Percentiles rank a stretch among this genome's conserved stretches.
phyloP scores from a whole-genome alignment of 1,140 invertebrate species.

The Monomorium pharaonis region DNA sequence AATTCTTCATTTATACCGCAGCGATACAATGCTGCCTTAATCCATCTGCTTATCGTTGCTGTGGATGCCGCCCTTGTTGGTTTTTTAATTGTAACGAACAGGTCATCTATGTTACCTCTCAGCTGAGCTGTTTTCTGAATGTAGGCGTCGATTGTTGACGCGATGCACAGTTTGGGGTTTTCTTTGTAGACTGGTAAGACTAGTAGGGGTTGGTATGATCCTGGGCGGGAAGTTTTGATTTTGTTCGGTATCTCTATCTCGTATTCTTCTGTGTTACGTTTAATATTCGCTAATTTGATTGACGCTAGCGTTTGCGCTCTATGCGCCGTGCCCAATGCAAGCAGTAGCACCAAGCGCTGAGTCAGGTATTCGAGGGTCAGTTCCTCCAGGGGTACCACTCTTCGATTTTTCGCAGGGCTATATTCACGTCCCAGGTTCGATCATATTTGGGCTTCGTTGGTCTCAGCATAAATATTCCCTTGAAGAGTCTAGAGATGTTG shows the following conservation, averaged over 20 bases:
- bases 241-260: neutral
- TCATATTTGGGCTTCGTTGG: neutral
- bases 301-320: neutral
- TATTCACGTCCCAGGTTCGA: neutral
- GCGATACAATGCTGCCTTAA: neutral
- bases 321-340: neutral
- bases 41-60: neutral
- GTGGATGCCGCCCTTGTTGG: constrained; percentile 52
- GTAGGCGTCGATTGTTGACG: neutral
- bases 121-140: neutral
- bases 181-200: neutral
- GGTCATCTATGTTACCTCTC: neutral
- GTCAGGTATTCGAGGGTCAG: neutral
- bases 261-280: neutral
- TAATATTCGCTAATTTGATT: neutral
- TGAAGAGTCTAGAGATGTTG: neutral
- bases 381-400: neutral
- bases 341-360: neutral
- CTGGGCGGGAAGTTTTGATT: neutral
- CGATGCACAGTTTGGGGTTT: neutral
- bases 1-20: constrained; percentile 32
- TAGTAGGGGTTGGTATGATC: neutral
- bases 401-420: neutral
- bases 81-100: constrained; percentile 26
- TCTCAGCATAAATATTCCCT: neutral